Base-by-base conservation (phyloP, 2,888 invertebrate species). In the Ceriagrion tenellum region DNA sequence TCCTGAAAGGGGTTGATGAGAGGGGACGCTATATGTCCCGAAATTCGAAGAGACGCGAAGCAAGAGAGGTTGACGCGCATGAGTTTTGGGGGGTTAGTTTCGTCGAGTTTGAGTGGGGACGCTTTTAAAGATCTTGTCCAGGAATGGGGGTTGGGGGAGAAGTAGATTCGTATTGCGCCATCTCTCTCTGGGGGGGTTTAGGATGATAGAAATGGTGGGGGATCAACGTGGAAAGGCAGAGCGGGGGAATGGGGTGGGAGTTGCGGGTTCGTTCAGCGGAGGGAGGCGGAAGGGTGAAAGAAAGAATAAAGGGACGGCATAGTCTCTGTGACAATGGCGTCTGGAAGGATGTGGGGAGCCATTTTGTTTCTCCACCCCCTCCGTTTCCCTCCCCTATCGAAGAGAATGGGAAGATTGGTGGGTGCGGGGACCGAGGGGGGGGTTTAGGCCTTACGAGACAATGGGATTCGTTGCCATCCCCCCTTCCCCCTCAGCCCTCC, bases 281-380 rank as follows among this genome's bases (percentile, higher is more conserved):
- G 55, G 47, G 89, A n/a, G 23, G 89, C 89, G 23, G 55, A 55
- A 47, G 63, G 90, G 56, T 47, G 47, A 47, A 47, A 47, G 91
- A 63, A 74, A 93, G 93, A 81, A 93, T 93, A 93, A 93, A 93
- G 93, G 93, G 69, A 69, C 55, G 55, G 55, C 81, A 81, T 81
- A 23, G 81, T 47, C 89, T 26, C 89, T 23, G 40, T 63, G 55
- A 93, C 93, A 93, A 93, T 93, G 93, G 93, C 93, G 93, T 93
- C 93, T 93, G 93, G 93, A 93, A 93, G 93, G 93, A 93, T 93
- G 93, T 69, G 93, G 93, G 93, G 40, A 93, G 69, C 93, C 93
- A 93, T 93, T 93, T 93, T 93, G 93, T 93, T 93, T 93, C 93
- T 93, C 93, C 69, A 26, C 35, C 35, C 81, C 30, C 23, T n/a